These are phyloP conservation scores for Rallus crepitans DNA, from an alignment of 2,797 vertebrate genomes.

Conservation along the genomic window DNA sequence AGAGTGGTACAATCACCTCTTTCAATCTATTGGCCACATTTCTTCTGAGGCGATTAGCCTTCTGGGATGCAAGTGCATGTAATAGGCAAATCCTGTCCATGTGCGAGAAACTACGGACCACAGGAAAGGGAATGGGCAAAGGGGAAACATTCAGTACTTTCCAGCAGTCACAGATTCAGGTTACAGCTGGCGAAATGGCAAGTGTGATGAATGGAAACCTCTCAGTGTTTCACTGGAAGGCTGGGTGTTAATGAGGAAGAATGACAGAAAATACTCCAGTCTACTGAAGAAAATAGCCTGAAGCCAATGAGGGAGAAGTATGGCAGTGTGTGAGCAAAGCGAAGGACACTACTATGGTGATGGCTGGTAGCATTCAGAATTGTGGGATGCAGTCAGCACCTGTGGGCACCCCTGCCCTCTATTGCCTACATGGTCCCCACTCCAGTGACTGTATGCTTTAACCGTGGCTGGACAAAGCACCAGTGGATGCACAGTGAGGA, in stretches of 20 bases:
- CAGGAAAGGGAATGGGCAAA: background rate
- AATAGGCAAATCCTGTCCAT: too few species aligned
- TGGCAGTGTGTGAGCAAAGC: accelerated
- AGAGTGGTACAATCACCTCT: too few species aligned
- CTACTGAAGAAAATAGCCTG: background rate
- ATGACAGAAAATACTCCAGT: background rate
- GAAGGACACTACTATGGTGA: background rate
- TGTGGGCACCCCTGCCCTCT: background rate
- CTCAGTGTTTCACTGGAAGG: background rate
- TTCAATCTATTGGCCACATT: too few species aligned
- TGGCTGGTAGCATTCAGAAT: background rate
- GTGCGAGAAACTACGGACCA: background rate
- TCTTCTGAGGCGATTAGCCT: too few species aligned
- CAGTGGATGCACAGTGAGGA: background rate
- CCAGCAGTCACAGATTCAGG: background rate
- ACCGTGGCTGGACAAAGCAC: accelerated
- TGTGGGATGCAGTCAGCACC: background rate
- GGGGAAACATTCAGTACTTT: background rate
- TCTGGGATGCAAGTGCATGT: too few species aligned
- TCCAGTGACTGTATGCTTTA: accelerated
- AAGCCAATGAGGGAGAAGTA: background rate
- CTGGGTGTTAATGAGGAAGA: background rate
- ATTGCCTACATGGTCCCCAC: accelerated
- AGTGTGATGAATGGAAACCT: background rate
- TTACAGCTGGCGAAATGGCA: background rate